These are phyloP conservation scores for Rhea pennata DNA, from an alignment of 2,113 vertebrate genomes.

Conservation along the genomic window DNA sequence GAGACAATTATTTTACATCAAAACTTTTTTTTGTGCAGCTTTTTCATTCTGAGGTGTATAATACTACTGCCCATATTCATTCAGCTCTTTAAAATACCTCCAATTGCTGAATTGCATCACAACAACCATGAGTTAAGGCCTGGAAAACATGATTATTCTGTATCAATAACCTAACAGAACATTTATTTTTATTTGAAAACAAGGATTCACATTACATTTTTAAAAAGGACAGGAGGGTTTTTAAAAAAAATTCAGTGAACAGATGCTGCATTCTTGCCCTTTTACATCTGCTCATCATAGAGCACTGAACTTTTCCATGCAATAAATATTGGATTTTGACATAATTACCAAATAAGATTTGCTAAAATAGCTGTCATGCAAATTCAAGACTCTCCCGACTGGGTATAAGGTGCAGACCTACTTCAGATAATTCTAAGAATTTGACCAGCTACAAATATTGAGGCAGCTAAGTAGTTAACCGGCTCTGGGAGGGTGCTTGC, in stretches of 20 bases:
- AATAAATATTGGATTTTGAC: not conserved
- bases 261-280: not conserved
- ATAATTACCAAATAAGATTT: not conserved
- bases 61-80: not conserved
- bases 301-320: not conserved
- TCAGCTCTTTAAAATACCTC: not conserved
- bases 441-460: not conserved
- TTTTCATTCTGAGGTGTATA: not conserved
- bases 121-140: not conserved
- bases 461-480: not conserved
- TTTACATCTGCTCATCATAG: not conserved
- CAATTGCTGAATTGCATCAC: not conserved
- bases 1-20: accelerated
- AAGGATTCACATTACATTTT: not conserved
- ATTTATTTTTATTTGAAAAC: not conserved
- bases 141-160: not conserved
- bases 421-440: not conserved
- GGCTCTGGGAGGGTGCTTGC: not conserved
- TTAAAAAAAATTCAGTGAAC: not conserved
- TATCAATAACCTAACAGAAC: not conserved
- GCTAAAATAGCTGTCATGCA: not conserved
- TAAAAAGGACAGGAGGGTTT: not conserved
- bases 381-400: not conserved
- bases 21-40: not conserved
- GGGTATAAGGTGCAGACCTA: not conserved